Evolutionary conservation across 92 coral and sea anemone genomes (phyloP).

Genomic region (Parazoanthus atlanticus): DNA sequence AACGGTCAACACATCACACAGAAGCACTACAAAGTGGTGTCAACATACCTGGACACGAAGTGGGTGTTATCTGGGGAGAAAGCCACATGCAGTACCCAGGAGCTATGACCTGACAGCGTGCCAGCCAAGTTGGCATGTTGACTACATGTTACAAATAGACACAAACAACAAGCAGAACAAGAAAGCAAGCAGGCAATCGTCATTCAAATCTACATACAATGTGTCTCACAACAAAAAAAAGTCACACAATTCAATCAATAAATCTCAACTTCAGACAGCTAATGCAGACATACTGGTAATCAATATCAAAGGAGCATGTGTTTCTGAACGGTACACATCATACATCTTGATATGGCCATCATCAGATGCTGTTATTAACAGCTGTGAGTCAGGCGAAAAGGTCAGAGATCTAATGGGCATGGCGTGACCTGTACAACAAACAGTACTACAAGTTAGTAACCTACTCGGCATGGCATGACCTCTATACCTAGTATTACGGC

Average conservation of each 20-base stretch:
- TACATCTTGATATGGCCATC: constrained; percentile 99
- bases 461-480: not conserved
- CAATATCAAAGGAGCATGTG: not conserved
- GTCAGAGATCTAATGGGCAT: constrained; percentile 99
- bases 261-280: not conserved
- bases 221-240: not conserved
- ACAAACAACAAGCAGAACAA: constrained; percentile 47
- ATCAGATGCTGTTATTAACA: constrained; percentile 98
- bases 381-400: constrained; percentile 98
- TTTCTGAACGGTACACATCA: constrained; percentile 94
- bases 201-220: constrained; percentile 32
- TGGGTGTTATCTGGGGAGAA: constrained; percentile 99
- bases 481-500: not conserved
- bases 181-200: not conserved
- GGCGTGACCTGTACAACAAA: constrained; percentile 85
- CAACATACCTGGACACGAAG: constrained; percentile 92
- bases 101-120: constrained; percentile 96
- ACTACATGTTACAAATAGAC: constrained; percentile 51
- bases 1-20: too few species aligned
- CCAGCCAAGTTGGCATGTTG: constrained; percentile 99
- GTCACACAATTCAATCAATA: not conserved
- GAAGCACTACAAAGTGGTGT: not conserved
- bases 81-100: constrained; percentile 96
- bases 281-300: not conserved
- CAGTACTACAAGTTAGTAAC: not conserved